These are phyloP conservation scores for Brachyptera risi DNA, from an alignment of 2,888 invertebrate species.

Conservation along the genomic window DNA sequence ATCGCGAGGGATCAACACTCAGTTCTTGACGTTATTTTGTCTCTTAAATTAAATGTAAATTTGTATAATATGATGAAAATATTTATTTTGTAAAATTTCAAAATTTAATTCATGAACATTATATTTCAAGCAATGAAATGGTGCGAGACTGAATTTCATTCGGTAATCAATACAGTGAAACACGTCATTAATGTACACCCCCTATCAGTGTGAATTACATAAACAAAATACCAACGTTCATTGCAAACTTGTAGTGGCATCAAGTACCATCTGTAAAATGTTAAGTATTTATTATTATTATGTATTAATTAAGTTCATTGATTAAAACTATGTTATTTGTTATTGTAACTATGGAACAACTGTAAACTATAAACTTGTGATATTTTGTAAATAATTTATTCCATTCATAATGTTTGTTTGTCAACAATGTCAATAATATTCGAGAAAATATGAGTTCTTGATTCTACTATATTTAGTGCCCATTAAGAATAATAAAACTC, in stretches of 20 bases:
- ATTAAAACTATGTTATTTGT: conserved; percentile 17
- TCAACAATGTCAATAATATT: background rate
- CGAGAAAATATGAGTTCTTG: background rate
- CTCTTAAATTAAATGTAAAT: no score
- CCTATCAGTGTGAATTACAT: background rate
- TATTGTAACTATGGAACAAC: conserved; percentile 6
- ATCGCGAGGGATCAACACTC: no score
- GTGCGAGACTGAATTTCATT: no score
- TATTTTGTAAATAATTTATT: background rate
- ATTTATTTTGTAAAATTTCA: no score
- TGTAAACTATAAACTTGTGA: conserved; percentile 19
- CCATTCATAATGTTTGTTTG: background rate
- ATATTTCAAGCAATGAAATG: no score
- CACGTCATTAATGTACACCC: no score
- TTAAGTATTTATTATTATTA: conserved; percentile 8
- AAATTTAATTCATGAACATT: no score
- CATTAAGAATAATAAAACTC: no score
- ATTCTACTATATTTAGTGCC: no score
- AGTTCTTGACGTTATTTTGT: no score
- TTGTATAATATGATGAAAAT: no score
- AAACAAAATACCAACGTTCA: conserved; percentile 3
- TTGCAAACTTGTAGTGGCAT: background rate
- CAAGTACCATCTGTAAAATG: background rate
- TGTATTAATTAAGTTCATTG: conserved; percentile 13
- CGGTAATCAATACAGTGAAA: no score